A percentile compares a stretch with the other conserved stretches of the same genome.
These are phyloP conservation scores for Calliphora vomitoria DNA, from an alignment of 2,888 invertebrate genomes.

Conservation along the genomic window DNA sequence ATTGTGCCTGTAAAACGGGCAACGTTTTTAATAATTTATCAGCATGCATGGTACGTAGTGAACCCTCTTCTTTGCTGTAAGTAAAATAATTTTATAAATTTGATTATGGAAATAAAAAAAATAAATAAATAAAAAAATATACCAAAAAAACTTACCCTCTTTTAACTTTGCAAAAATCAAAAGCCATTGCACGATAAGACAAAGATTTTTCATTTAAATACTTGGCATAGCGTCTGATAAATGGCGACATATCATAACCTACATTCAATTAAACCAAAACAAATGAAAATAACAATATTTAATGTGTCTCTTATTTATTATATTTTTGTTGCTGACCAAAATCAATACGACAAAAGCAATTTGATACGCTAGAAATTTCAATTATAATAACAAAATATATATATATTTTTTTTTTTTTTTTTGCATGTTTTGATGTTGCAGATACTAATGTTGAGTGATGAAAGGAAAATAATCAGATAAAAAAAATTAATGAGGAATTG, in stretches of 20 bases:
- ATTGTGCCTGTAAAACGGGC: slow-evolving; percentile 96
- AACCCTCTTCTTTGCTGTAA: slow-evolving; percentile 97
- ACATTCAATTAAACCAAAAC: slow-evolving; percentile 60
- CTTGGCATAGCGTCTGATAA: slow-evolving; percentile 99
- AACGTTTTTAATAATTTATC: slow-evolving; percentile 98
- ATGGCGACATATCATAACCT: slow-evolving; percentile 99
- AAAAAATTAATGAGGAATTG: too few relatives aligned
- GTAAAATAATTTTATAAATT: slow-evolving; percentile 9
- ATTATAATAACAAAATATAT: neutral
- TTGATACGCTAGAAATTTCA: neutral
- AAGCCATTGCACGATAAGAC: slow-evolving; percentile 99
- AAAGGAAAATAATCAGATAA: too few relatives aligned
- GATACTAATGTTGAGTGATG: slow-evolving; percentile 7
- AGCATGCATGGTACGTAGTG: slow-evolving; percentile 97
- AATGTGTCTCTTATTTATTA: neutral
- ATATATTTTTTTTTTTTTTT: neutral
- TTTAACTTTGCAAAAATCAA: slow-evolving; percentile 99
- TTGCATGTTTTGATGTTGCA: slow-evolving; percentile 7
- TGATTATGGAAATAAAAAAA: neutral
- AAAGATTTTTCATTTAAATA: slow-evolving; percentile 99
- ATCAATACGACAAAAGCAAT: slow-evolving; percentile 12
- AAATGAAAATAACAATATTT: slow-evolving; percentile 47
- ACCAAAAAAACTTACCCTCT: slow-evolving; percentile 92
- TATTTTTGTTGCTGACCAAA: neutral
- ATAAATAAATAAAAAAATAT: too few relatives aligned